Base-by-base conservation (phyloP, 2,797 vertebrate species). In the Ctenopoma kingsleyae region DNA sequence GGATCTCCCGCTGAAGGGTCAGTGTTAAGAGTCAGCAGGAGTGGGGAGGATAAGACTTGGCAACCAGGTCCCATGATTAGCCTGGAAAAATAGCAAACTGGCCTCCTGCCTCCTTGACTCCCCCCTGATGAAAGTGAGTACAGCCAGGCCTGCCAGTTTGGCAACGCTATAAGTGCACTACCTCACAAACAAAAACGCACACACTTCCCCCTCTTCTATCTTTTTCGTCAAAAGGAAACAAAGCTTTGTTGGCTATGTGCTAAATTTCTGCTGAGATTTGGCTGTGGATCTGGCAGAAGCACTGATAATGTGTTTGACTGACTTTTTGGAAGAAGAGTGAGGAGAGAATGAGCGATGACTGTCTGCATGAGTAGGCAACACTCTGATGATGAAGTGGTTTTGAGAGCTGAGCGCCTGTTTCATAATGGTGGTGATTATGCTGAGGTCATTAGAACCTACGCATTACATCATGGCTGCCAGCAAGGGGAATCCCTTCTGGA, bases 391-490 rank as follows among this genome's bases (percentile, higher is more conserved):
- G 59, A 80, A 92, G 87, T 74, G 84, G 60, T 79, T 83, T 62
- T 48, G 67, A 81, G 81, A 76, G 78, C 78, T 6, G 47, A 71
- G 58, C 6, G 79, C 54, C 76, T 73, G 84, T 82, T 79, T 87
- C 78, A 83, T 89, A 86, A 91, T 78, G 64, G 79, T 32, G 66
- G 72, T 82, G 80, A 91, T 92, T 87, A 89, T 87, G 85, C 80
- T 86, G 83, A 88, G 80, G 87, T 91, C 91, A 91, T 93, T 89
- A 84, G 71, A 87, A 90, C 69, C 71, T 79, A 56, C 25, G 41
- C 63, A 71, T 92, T 89, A 89, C 88, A 87, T 91, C 88, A 89
- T 23, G 17, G 70, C 67, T 82, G 84, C 73, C 71, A 77, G 74
- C 19, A 10, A 48, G 6, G 53, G 83, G 80, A 80, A 74, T 62